Base-by-base conservation (phyloP, 2,888 invertebrate species). In the Dicyrtoma fusca region DNA sequence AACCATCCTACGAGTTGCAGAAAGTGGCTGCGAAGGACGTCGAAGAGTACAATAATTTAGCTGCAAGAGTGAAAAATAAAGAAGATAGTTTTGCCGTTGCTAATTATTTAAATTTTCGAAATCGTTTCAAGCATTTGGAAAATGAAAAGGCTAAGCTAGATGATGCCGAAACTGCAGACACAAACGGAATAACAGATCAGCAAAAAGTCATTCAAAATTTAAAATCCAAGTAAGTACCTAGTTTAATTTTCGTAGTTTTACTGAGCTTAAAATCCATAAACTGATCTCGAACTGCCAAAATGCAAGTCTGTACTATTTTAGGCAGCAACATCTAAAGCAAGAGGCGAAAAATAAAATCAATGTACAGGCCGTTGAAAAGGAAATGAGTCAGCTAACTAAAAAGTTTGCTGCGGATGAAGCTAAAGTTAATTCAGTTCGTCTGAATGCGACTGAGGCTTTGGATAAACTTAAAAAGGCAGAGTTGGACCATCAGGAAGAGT, bases 1-100 rank as follows among this genome's bases (percentile, higher is more conserved):
- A 90, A n/a, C 98, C 98, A 0, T 93, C 91, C 81, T 84, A 98
- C 65, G 88, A 90, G 69, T 93, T 92, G 83, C 84, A 80, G 51
- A 66, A 61, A 11, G 44, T 64, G 5, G 79, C 80, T 10, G 53
- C 65, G 0, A 61, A 73, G 8, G 62, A 69, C 26, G 69, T 75
- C 19, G 73, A 73, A 19, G 76, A 78, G 62, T 80, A 68, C 66
- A 73, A 77, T 34, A 47, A 69, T 8, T 65, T 74, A 1, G 62
- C 69, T 55, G 69, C 59, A 1, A 69, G 66, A 57, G 68, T 74
- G 13, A 64, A 61, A 13, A 63, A 73, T n/a, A 55, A 25, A 4
- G 25, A 49, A 2, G 42, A 62, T 0, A 51, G 72, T 10, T 73
- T 69, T 25, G 77, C 74, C 1, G 25, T 69, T n/a, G 64, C 49